Base-by-base conservation (phyloP, 2,797 vertebrate genomes). In the Acipenser transmontanus region DNA sequence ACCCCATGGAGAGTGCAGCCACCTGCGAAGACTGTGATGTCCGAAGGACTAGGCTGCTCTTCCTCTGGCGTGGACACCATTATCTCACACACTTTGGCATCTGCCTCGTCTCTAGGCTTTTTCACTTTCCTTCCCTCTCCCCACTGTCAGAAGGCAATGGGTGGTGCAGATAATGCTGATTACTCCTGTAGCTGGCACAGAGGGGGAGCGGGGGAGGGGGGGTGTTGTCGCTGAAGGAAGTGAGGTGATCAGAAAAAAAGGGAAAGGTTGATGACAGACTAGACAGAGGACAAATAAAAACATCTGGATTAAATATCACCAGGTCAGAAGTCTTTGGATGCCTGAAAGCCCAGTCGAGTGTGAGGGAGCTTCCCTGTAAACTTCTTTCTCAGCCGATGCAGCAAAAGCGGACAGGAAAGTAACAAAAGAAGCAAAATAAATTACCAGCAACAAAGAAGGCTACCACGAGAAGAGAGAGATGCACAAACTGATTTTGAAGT, bases 1-100 rank as follows among this genome's bases (percentile, higher is more conserved):
- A 95, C 81, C 34, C 94, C 93, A 0, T 94, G 95, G 49, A 93
- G 84, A 0, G 92, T 91, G 67, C 92, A 91, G 82, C 86, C 91
- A 71, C 85, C 80, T 65, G 93, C 90, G 0, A 92, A 96, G 51
- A 88, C 87, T 0, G 85, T 87, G 70, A 94, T 88, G 77, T 92
- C 84, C 0, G 92, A 90, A 0, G 91, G 72, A 0, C 79, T 17
- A 17, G 72, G 80, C 1, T 82, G 71, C 1, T 69, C 76, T 47
- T 89, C 85, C 12, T 91, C 86, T 49, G 72, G 88, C 12, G 81
- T 70, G 47, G 77, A 65, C 70, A 85, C 89, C 90, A 92, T 91
- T 63, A 57, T 83, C 49, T 67, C 68, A 20, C 7, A 62, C 12
- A 54, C 6, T 54, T 1, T 59, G 56, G 63, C 34, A 7, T 49